Percentiles rank a stretch among this genome's conserved stretches.
Conservation (phyloP, 2,888 invertebrate species). For the Drosophila robusta region DNA sequence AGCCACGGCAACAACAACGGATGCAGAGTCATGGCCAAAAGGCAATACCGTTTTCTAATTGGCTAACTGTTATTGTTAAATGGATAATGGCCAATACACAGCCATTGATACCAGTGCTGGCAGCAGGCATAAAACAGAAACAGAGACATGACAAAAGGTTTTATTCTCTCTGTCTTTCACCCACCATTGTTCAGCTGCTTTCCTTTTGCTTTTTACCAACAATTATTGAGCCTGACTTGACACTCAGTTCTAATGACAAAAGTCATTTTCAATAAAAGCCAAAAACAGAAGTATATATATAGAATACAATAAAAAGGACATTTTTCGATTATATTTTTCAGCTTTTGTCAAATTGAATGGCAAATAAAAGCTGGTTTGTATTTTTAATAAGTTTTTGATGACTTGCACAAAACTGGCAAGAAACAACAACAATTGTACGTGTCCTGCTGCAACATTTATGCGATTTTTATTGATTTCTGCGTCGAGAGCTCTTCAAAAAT, state of each 20-base stretch:
- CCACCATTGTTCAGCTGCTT: background rate
- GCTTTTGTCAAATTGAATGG: constrained; percentile 14
- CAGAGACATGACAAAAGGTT: constrained; percentile 31
- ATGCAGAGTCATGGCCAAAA: constrained; percentile 34
- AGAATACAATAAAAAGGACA: background rate
- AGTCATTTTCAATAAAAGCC: constrained; percentile 41
- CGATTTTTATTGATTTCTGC: constrained; percentile 30
- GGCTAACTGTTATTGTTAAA: constrained; percentile 75
- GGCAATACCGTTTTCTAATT: constrained; percentile 66
- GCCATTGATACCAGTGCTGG: constrained; percentile 19
- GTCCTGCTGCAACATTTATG: constrained; percentile 7
- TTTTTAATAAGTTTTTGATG: constrained; percentile 45
- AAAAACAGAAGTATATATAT: background rate
- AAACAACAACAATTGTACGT: constrained; percentile 6
- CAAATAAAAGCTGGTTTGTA: constrained; percentile 15
- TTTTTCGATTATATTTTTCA: constrained; percentile 4
- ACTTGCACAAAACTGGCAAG: constrained; percentile 28
- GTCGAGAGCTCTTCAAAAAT: constrained; percentile 13
- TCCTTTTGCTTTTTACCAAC: constrained; percentile 7
- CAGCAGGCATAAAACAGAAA: constrained; percentile 34
- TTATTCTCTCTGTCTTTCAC: background rate
- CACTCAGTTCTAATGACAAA: constrained; percentile 48
- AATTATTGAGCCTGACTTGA: constrained; percentile 38
- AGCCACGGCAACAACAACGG: constrained; percentile 16
- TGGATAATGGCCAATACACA: constrained; percentile 51